A percentile compares a stretch with the other conserved stretches of the same genome.
These are phyloP conservation scores for Dynastes hyllus DNA, from an alignment of 2,888 invertebrate genomes.

Conservation along the genomic window DNA sequence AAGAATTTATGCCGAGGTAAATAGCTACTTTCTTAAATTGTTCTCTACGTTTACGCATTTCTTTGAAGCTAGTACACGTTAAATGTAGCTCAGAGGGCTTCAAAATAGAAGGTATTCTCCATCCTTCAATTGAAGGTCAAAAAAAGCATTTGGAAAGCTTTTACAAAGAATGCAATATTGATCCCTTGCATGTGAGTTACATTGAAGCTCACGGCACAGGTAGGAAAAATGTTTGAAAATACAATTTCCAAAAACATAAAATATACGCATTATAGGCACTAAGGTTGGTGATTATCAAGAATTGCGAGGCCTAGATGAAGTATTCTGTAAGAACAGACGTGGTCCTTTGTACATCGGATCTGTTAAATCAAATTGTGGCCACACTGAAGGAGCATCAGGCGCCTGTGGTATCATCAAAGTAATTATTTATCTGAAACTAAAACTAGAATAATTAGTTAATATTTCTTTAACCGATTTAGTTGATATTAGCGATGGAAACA, in stretches of 20 bases:
- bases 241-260: neutral
- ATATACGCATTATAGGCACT: constrained; percentile 67
- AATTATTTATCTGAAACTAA: neutral
- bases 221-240: neutral
- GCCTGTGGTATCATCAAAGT: constrained; percentile 89
- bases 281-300: constrained; percentile 95
- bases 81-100: constrained; percentile 68
- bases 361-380: constrained; percentile 95
- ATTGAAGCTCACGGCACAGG: constrained; percentile 81
- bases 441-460: no score
- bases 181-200: constrained; percentile 81
- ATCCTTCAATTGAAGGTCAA: constrained; percentile 73
- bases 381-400: constrained; percentile 91
- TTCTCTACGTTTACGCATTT: no score
- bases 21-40: neutral
- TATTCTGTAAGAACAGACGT: constrained; percentile 83
- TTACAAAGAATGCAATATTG: constrained; percentile 80
- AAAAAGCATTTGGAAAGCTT: constrained; percentile 77
- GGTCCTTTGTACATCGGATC: constrained; percentile 90
- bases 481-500: constrained; percentile 74
- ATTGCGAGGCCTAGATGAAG: constrained; percentile 85
- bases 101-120: constrained; percentile 68
- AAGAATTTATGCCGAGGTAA: constrained; percentile 71
- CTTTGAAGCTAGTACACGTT: constrained; percentile 60
- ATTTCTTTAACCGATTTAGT: no score